phyloP scores from a whole-genome alignment of 2,113 vertebrate species.

The Apteryx owenii region DNA sequence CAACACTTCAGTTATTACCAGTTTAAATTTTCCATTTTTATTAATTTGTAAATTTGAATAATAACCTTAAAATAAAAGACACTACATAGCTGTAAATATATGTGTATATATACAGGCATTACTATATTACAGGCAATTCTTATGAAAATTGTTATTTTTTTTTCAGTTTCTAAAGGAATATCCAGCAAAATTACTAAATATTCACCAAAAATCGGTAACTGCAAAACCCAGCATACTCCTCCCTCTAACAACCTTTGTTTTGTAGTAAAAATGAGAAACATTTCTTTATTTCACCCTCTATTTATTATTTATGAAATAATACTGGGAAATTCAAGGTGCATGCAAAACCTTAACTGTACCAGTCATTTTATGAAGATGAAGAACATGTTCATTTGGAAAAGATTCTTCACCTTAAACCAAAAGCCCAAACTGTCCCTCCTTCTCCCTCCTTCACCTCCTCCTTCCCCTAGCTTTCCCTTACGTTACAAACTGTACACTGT shows the following conservation, averaged over 20 bases:
- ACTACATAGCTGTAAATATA: not conserved
- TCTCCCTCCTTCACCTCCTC: not conserved
- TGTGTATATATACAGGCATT: not conserved
- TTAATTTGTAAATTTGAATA: not conserved
- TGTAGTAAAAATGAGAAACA: slow-evolving; percentile 3
- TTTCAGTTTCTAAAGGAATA: not conserved
- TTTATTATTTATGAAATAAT: not conserved
- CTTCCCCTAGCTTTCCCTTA: not conserved
- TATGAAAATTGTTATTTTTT: not conserved
- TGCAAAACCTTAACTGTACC: not conserved
- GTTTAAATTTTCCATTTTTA: slow-evolving; percentile 15
- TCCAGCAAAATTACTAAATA: not conserved
- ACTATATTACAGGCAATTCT: not conserved
- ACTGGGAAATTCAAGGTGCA: not conserved
- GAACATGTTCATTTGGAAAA: not conserved
- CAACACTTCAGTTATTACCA: not conserved
- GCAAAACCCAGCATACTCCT: fast-evolving
- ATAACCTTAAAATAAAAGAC: not conserved
- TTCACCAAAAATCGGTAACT: not conserved
- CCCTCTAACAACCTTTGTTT: not conserved
- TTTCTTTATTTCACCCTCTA: not conserved
- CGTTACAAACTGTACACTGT: not conserved
- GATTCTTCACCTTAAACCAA: not conserved
- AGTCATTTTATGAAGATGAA: not conserved
- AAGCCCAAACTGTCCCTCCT: fast-evolving